Percentiles rank a stretch among this genome's conserved stretches.
phyloP scores from a whole-genome alignment of 2,797 vertebrate species.

The Gallirallus australis region DNA sequence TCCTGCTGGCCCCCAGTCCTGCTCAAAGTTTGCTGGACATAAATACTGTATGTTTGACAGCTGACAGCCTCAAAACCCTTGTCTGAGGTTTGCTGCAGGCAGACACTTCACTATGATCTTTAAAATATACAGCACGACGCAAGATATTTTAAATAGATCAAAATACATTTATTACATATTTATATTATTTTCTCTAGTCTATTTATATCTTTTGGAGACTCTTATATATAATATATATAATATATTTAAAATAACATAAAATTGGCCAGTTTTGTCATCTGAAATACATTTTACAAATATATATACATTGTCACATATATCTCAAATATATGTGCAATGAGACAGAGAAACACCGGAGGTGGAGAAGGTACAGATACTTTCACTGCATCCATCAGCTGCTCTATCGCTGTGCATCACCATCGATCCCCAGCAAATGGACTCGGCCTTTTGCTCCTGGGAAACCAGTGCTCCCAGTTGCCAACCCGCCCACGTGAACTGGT shows the following conservation, averaged over 20 bases:
- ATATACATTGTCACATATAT: conserved; percentile 70
- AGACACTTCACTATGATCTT: not conserved
- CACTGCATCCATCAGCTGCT: conserved; percentile 39
- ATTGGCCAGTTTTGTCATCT: conserved; percentile 75
- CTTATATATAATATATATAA: conserved; percentile 74
- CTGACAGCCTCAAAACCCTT: not conserved
- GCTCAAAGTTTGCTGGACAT: not conserved
- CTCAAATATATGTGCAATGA: conserved; percentile 68
- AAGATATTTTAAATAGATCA: conserved; percentile 75
- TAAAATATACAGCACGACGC: conserved; percentile 64
- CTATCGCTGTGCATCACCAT: not conserved
- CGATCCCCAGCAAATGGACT: not conserved
- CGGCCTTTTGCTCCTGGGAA: not conserved
- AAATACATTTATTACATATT: conserved; percentile 80
- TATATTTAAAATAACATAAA: conserved; percentile 80
- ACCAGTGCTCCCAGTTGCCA: conserved; percentile 28
- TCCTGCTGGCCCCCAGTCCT: not conserved
- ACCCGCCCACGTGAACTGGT: not conserved
- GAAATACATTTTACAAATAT: conserved; percentile 80
- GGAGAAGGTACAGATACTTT: conserved; percentile 52
- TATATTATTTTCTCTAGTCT: conserved; percentile 72
- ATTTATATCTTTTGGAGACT: conserved; percentile 76
- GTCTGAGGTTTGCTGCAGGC: not conserved
- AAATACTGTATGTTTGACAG: not conserved
- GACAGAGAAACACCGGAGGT: conserved; percentile 62